Evolutionary conservation across 2,888 invertebrate genomes (phyloP), one percentile per base, ranked within the genome.

Genomic region (Horisme vitalbata): DNA sequence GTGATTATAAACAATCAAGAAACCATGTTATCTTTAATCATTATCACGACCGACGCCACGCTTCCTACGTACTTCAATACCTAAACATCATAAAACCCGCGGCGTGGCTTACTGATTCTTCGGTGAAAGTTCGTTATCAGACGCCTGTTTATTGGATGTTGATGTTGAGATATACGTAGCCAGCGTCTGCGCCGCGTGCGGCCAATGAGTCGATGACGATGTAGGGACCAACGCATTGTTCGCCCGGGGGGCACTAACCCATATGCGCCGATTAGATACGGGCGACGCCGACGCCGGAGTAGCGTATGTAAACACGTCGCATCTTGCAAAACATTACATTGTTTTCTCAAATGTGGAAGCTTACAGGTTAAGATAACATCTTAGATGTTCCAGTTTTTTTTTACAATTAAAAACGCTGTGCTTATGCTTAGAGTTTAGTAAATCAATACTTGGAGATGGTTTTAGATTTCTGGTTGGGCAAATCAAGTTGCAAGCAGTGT

Each of bases 201-300:
- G 59, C 56, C 59, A 59, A 41, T 45, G 47, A 52, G 53, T 50
- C 51, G 39, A 38, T 57, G 55, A 57, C 60, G 57, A 53, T 34
- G 44, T 52, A 52, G 70, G 79, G 87, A 87, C 88, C 88, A 86
- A 86, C 86, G 88, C 88, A 87, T 86, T 84, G 88, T 85, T 80
- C 83, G 76, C 84, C 78, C 77, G 66, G 87, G 88, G 88, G 88
- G 86, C 88, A 88, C 69, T 87, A 79, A 85, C 87, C 87, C 85
- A 87, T 71, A 72, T 82, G 83, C 68, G 73, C 67, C 80, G 87
- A 86, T 87, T 85, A 86, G 86, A 87, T 84, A 86, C 65, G 75
- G 66, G 62, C 64, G 70, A 70, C 69, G 70, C 68, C 65, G 64
- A 61, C 64, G 65, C 53, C 57, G 60, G 58, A 53, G 60, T 63